phyloP scores from a whole-genome alignment of 2,888 invertebrate genomes.

The Sphecodes monilicornis region DNA sequence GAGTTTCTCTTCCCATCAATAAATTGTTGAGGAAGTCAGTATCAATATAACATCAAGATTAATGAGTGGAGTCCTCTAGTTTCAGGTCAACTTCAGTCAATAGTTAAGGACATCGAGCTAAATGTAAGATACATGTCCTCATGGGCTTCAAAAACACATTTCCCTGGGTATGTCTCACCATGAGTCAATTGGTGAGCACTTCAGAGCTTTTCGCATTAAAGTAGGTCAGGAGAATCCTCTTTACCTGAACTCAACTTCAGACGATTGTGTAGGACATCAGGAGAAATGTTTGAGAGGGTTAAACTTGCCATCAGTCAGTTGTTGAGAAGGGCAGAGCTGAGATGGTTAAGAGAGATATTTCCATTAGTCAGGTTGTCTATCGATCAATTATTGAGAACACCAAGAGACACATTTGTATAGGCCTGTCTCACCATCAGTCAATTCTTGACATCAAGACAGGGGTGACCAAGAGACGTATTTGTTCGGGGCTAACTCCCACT shows the following conservation, averaged over 20 bases:
- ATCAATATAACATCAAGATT: neutral
- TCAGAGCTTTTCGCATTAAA: neutral
- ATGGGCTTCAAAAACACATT: too few relatives aligned
- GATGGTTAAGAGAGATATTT: neutral
- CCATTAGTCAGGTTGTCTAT: conserved; percentile 3
- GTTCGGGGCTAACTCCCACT: neutral
- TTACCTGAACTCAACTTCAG: neutral
- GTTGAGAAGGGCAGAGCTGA: neutral
- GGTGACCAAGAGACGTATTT: neutral
- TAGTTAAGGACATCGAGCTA: neutral
- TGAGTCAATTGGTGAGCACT: neutral
- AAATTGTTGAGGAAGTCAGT: neutral
- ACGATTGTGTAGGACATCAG: neutral
- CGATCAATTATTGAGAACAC: neutral
- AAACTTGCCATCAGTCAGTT: neutral
- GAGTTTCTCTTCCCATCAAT: too few relatives aligned
- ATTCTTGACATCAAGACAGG: neutral
- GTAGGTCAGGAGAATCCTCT: neutral
- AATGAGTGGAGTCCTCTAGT: too few relatives aligned
- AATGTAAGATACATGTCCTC: too few relatives aligned
- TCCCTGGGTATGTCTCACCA: neutral
- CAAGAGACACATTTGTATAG: neutral
- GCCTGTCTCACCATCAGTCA: neutral
- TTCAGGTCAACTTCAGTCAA: neutral
- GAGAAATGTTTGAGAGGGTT: neutral